Percentiles rank a stretch among this genome's conserved stretches.
Conservation (phyloP, 2,113 vertebrate species). For the Conger conger region DNA sequence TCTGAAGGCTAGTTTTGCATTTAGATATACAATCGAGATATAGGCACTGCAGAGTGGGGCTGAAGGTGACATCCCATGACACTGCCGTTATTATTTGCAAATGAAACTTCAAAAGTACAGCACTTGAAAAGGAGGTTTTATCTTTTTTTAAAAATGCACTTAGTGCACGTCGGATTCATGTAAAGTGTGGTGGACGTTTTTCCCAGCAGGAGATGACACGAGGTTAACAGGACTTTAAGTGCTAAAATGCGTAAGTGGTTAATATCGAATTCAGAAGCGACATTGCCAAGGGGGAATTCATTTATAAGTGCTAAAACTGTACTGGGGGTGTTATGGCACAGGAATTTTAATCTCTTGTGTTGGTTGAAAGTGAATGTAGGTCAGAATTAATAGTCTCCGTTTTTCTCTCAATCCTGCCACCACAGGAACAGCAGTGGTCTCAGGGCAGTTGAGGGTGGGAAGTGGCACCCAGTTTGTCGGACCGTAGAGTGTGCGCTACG, state of each 20-base stretch:
- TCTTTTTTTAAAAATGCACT: neutral
- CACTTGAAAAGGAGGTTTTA: neutral
- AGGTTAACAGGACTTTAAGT: slow-evolving; percentile 25
- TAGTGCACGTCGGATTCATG: neutral
- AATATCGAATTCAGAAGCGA: neutral
- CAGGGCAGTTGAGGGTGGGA: neutral
- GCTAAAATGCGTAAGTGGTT: neutral
- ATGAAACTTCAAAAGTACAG: neutral
- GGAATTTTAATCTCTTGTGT: slow-evolving; percentile 22
- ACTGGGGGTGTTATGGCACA: neutral
- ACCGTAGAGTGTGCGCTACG: no score
- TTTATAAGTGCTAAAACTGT: neutral
- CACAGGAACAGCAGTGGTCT: neutral
- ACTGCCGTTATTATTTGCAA: neutral
- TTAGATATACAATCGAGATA: no score
- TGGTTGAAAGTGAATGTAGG: slow-evolving; percentile 35
- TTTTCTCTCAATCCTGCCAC: neutral
- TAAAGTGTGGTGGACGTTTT: neutral
- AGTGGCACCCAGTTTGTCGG: no score
- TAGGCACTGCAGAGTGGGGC: neutral
- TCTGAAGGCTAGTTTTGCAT: no score
- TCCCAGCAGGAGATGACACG: slow-evolving; percentile 30
- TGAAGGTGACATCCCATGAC: neutral
- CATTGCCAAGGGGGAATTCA: slow-evolving; percentile 13
- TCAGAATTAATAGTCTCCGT: slow-evolving; percentile 22